phyloP scores from a whole-genome alignment of 2,113 vertebrate species.

The Amphiprion percula region DNA sequence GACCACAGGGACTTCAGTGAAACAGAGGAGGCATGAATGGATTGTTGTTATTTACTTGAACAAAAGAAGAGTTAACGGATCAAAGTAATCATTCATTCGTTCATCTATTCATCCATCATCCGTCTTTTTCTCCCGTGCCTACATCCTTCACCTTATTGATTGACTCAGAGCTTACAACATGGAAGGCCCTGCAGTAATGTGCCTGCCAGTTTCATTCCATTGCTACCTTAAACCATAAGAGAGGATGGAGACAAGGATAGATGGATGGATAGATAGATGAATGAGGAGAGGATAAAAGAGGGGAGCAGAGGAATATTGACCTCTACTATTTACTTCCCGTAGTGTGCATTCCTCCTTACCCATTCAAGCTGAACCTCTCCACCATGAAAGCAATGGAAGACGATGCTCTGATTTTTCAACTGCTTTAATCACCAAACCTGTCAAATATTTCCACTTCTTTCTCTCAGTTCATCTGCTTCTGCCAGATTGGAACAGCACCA shows the following conservation, averaged over 20 bases:
- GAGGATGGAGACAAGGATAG: not conserved
- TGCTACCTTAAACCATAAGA: conserved; percentile 14
- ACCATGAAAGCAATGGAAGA: conserved; percentile 23
- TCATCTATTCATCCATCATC: conserved; percentile 1
- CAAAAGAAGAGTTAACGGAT: not conserved
- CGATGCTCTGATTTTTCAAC: conserved; percentile 19
- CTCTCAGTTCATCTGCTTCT: conserved; percentile 38
- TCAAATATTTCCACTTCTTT: conserved; percentile 39
- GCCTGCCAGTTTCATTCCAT: conserved; percentile 1
- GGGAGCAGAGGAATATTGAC: conserved; percentile 37
- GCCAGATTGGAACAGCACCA: conserved; percentile 21
- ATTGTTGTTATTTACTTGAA: not conserved
- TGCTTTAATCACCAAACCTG: conserved; percentile 42
- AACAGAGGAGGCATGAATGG: not conserved
- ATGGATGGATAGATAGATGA: conserved; percentile 27
- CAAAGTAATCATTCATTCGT: conserved; percentile 3
- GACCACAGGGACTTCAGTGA: not conserved
- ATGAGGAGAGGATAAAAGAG: conserved; percentile 20
- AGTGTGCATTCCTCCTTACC: conserved; percentile 13
- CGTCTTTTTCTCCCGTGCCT: not conserved
- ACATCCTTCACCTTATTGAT: conserved; percentile 22
- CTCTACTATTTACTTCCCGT: conserved; percentile 10
- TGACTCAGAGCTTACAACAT: conserved; percentile 8
- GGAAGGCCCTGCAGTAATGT: conserved; percentile 17
- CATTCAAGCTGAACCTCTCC: conserved; percentile 21